Evolutionary conservation across 2,797 vertebrate genomes (phyloP).

Genomic region (Hylomyscus alleni): DNA sequence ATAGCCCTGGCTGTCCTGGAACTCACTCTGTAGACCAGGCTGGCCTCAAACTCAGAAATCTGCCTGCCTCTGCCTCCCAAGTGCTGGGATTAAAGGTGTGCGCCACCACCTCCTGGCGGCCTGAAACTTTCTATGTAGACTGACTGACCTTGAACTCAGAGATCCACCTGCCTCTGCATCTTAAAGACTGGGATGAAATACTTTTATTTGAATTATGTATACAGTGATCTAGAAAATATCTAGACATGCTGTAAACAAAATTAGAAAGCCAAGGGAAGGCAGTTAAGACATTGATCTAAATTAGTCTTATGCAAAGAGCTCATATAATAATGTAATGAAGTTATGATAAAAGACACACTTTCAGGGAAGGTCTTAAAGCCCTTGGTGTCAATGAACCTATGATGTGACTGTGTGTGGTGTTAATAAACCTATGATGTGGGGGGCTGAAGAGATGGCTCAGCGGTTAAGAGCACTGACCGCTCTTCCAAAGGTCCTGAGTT

Average conservation of each 20-base stretch:
- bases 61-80: too few species aligned
- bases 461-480: too few species aligned
- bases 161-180: background rate
- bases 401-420: too few species aligned
- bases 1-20: too few species aligned
- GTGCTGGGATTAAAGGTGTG: too few species aligned
- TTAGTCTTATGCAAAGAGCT: background rate
- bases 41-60: too few species aligned
- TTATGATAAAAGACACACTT: background rate
- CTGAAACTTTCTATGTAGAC: background rate
- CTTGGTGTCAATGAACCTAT: too few species aligned
- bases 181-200: background rate
- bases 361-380: background rate
- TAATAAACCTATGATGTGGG: too few species aligned
- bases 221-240: constrained; percentile 14
- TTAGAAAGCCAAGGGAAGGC: constrained; percentile 10
- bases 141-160: background rate
- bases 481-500: too few species aligned
- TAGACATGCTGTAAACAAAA: background rate
- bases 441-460: too few species aligned
- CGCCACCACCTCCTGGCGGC: too few species aligned
- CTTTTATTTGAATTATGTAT: background rate
- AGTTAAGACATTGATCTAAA: background rate
- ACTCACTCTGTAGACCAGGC: too few species aligned
- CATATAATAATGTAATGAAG: background rate